Evolutionary conservation across 1,140 invertebrate genomes (phyloP), one percentile per base, ranked within the genome.

Genomic region (Nilaparvata lugens): DNA sequence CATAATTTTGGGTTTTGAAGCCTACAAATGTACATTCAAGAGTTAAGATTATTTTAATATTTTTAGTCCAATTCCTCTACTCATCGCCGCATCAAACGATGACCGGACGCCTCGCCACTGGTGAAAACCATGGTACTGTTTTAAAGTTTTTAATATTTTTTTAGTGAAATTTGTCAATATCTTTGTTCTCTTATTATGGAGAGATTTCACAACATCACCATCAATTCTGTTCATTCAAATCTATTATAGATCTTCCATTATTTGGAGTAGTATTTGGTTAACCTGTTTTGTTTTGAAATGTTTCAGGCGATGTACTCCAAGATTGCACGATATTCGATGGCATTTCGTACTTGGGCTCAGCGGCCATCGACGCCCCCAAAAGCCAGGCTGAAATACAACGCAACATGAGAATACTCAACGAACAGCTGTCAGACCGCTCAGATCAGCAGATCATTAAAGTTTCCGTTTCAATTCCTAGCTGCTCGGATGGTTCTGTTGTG

Each of bases 301-400:
- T 59, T 58, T 19, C 31, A 66, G 66, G 58, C 53, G 86, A 89
- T 72, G 83, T 88, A 52, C 84, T 88, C 71, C 88, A 91, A 74
- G 89, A 93, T 62, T 92, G 89, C 69, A 92, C 89, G 56, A 84
- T 95, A 67, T 97, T 97, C 74, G 88, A 92, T 72, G 89, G 93
- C 16, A 90, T 99, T 24, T 92, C 89, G 56, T 98, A 98, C 77
- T 79, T 98, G 60, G 95, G 96, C 31, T 90, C 91, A 11, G 90
- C 94, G 48, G 85, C 85, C 60, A 95, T 98, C 61, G 92, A 93
- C 74, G 90, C 93, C 3, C 93, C 95, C 4, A 88, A 94, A 72
- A 95, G 89, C 53, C 93, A 98, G 76, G 77, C 78, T n/a, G 96
- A 98, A 79, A 96, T 98, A 64, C 92, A 95, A 72, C 80, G 88